Evolutionary conservation across 1,140 invertebrate species (phyloP).

Genomic region (Steinernema khuongi): DNA sequence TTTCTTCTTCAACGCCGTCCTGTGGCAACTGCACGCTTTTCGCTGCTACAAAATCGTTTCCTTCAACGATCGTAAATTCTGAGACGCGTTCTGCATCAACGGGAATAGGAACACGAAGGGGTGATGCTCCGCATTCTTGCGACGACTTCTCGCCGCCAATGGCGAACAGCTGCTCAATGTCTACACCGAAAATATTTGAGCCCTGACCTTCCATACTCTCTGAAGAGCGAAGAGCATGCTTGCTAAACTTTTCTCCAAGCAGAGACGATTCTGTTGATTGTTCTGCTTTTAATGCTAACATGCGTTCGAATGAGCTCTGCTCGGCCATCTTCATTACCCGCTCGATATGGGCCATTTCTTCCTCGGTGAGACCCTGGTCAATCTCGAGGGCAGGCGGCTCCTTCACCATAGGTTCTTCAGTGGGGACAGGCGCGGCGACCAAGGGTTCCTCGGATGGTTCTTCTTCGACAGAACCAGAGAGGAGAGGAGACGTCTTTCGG

Average conservation of each 20-base stretch:
- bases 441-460: constrained; percentile 15
- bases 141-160: neutral
- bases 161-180: neutral
- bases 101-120: no score
- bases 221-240: no score
- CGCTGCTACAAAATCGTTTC: no score
- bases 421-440: neutral
- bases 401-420: neutral
- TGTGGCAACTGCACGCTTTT: no score
- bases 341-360: constrained; percentile 31
- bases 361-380: constrained; percentile 21
- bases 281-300: neutral
- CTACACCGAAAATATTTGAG: neutral
- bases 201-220: neutral
- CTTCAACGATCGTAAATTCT: no score
- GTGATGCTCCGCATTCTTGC: no score
- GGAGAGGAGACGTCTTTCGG: constrained; percentile 8
- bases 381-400: neutral
- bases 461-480: constrained; percentile 17
- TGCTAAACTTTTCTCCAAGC: neutral
- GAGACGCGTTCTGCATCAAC: no score
- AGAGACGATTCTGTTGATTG: neutral
- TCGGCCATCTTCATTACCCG: constrained; percentile 21
- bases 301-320: constrained; percentile 24
- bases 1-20: no score